These are phyloP conservation scores for Spodoptera picta DNA, from an alignment of 2,888 invertebrate genomes.

Conservation along the genomic window DNA sequence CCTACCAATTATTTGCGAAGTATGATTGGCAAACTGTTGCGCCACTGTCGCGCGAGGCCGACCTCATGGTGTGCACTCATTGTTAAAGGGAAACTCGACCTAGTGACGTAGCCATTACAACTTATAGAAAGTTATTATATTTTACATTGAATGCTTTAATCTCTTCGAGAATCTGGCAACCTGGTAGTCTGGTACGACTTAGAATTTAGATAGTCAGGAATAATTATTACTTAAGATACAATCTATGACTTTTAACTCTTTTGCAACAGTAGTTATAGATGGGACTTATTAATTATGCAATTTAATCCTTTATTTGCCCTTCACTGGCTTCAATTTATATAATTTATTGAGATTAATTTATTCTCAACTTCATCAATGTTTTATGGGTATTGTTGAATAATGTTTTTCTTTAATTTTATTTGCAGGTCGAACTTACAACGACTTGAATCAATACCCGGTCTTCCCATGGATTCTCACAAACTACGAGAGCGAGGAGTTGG, in stretches of 20 bases:
- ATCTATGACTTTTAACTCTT: no score
- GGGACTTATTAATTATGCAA: no score
- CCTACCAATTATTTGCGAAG: constrained; percentile 52
- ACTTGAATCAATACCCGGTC: constrained; percentile 99
- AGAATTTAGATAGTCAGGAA: background rate
- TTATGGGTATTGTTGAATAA: background rate
- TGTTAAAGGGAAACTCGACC: constrained; percentile 56
- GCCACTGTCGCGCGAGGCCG: constrained; percentile 48
- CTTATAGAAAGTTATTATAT: constrained; percentile 29
- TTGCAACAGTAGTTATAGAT: no score
- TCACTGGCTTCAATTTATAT: background rate
- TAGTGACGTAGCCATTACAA: constrained; percentile 28
- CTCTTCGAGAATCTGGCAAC: constrained; percentile 1
- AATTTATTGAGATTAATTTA: no score
- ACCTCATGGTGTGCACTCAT: constrained; percentile 39
- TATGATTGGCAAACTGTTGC: constrained; percentile 60
- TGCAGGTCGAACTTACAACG: constrained; percentile 99
- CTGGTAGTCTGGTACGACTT: constrained; percentile 16
- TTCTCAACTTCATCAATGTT: no score
- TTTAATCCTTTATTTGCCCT: constrained; percentile 12
- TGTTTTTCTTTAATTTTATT: constrained; percentile 52
- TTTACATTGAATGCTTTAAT: background rate
- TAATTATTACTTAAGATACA: no score
- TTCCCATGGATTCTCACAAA: constrained; percentile 99
- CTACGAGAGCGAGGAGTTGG: constrained; percentile 98